Evolutionary conservation across 2,888 invertebrate genomes (phyloP), one percentile per base, ranked within the genome.

Genomic region (Oscheius sp.): DNA sequence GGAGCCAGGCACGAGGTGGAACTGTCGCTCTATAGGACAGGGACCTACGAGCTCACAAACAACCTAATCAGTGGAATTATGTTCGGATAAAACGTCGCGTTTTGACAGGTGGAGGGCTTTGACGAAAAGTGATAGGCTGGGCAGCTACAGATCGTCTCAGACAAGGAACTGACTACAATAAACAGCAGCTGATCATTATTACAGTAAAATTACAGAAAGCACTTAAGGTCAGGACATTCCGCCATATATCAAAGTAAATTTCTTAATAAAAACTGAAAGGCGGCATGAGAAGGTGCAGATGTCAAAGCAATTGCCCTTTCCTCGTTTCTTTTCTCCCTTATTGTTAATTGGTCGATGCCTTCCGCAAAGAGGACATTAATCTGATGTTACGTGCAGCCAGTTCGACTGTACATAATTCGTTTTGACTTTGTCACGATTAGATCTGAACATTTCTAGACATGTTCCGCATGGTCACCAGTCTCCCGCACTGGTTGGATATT

Each of bases 401-500:
- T 63, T 63, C 63, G 63, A 63, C 63, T 63, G 63, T 63, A 63
- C 46, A 63, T 63, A 63, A 63, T 63, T 63, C 66, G 52, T 66
- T 52, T 52, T 29, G 66, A 52, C 66, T 52, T 66, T 66, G 52
- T 27, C 66, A n/a, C n/a, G 52, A 66, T 66, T 52, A 18, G 27
- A 66, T 66, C 61, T 61, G 13, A 41, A 18, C 58, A 16, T 13
- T 13, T 29, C 16, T 16, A 23, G 29, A 41, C 18, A 23, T n/a
- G 13, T 6, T 64, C 23, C 46, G 23, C 13, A 5, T 45, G 23
- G 45, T 23, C 13, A 7, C 7, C 63, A n/a, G n/a, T 13, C 9
- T 21, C 35, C 63, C 46, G 63, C 16, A n/a, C 27, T 18, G 16
- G 23, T 25, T 35, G 35, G 35, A 64, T 52, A 25, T 64, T 64